phyloP scores from a whole-genome alignment of 2,113 vertebrate genomes.

The Sceloporus tristichus region DNA sequence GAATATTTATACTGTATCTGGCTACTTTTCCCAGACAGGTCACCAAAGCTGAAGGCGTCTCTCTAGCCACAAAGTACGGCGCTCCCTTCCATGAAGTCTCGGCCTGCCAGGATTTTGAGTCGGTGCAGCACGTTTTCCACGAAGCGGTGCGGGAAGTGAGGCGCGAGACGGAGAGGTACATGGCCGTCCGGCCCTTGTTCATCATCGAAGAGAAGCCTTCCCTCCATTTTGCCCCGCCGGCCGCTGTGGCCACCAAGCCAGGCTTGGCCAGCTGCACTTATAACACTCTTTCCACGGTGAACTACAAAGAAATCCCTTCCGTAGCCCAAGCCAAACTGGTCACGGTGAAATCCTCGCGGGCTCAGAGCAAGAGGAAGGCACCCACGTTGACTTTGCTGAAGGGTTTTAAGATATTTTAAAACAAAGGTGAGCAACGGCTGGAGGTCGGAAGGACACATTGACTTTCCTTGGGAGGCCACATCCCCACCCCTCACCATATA shows the following conservation, averaged over 20 bases:
- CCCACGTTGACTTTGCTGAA: conserved; percentile 91
- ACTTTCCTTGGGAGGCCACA: too few relatives aligned
- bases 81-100: conserved; percentile 90
- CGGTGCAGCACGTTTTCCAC: conserved; percentile 86
- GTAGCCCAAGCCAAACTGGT: conserved; percentile 92
- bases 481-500: too few relatives aligned
- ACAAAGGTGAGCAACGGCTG: accelerated
- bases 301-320: conserved; percentile 88
- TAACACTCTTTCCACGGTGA: conserved; percentile 80
- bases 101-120: conserved; percentile 84
- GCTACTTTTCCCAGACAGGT: conserved; percentile 82
- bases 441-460: not conserved
- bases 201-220: conserved; percentile 83
- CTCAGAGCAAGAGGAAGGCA: conserved; percentile 92
- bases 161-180: conserved; percentile 68
- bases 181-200: conserved; percentile 76
- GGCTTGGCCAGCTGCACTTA: conserved; percentile 79
- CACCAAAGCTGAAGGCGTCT: conserved; percentile 82
- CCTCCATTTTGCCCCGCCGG: conserved; percentile 52
- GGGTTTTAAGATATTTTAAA: conserved; percentile 93
- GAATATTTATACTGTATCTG: not conserved
- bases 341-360: conserved; percentile 90
- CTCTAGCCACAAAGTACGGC: conserved; percentile 82
- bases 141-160: conserved; percentile 85
- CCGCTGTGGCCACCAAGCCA: conserved; percentile 65